Evolutionary conservation across 2,113 vertebrate genomes (phyloP).

Genomic region (Glaucidium brasilianum): DNA sequence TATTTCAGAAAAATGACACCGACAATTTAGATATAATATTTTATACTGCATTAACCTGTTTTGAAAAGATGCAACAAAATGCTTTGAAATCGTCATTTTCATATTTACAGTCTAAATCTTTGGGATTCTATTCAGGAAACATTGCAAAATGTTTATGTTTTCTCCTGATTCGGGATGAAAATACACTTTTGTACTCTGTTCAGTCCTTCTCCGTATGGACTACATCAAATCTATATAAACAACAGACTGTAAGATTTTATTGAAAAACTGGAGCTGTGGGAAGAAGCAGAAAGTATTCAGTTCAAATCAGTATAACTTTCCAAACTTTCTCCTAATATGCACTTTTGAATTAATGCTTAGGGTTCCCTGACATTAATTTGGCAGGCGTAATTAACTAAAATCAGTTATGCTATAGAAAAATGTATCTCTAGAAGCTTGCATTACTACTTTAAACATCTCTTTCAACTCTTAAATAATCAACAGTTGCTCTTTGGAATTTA

Average conservation of each 20-base stretch:
- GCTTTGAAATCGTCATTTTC: constrained; percentile 3
- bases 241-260: background rate
- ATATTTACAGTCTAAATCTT: background rate
- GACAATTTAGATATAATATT: background rate
- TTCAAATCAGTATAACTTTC: background rate
- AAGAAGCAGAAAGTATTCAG: background rate
- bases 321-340: background rate
- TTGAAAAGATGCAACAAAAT: background rate
- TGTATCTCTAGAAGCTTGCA: background rate
- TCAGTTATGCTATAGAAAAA: background rate
- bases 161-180: background rate
- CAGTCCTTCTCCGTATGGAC: background rate
- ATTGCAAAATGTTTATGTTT: constrained; percentile 18
- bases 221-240: constrained; percentile 3
- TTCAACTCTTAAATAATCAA: background rate
- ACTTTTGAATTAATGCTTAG: background rate
- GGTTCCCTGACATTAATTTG: background rate
- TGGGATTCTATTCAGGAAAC: background rate
- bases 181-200: background rate
- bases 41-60: background rate
- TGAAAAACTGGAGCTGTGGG: background rate
- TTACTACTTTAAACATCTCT: background rate
- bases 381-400: background rate
- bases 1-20: background rate
- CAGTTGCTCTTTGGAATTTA: background rate